Conservation (phyloP, 2,888 invertebrate species). For the Drosophila neotestacea region DNA sequence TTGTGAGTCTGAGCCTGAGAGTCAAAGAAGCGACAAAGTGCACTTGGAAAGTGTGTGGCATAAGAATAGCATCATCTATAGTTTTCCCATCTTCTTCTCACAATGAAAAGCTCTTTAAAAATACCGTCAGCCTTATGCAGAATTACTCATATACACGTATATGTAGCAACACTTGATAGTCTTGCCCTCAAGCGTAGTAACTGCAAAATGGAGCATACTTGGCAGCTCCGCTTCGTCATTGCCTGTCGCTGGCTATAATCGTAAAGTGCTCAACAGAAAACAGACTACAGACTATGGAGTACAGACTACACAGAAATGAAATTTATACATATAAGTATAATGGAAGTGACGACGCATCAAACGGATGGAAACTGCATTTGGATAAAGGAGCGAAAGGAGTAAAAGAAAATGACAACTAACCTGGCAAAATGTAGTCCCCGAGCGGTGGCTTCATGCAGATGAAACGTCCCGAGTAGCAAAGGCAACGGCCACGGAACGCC, state of each 20-base stretch:
- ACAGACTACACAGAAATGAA: slow-evolving; percentile 24
- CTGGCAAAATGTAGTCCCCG: slow-evolving; percentile 86
- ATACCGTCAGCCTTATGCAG: slow-evolving; percentile 34
- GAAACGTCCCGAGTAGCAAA: slow-evolving; percentile 96
- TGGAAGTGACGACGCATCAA: slow-evolving; percentile 58
- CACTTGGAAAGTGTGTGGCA: slow-evolving; percentile 34
- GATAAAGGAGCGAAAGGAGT: not conserved
- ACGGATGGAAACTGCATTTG: slow-evolving; percentile 31
- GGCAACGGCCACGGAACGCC: slow-evolving; percentile 94
- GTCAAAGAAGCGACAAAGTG: slow-evolving; percentile 44
- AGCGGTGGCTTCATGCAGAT: slow-evolving; percentile 95
- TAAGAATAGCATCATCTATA: slow-evolving; percentile 26
- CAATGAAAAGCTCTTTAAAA: slow-evolving; percentile 31
- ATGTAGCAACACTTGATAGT: slow-evolving; percentile 17
- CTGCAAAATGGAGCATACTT: slow-evolving; percentile 33
- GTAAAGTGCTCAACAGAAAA: slow-evolving; percentile 65
- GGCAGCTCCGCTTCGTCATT: slow-evolving; percentile 48
- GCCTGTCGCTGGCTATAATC: slow-evolving; percentile 69
- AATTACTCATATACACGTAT: slow-evolving; percentile 6
- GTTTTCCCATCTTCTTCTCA: not conserved
- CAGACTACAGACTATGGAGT: slow-evolving; percentile 14
- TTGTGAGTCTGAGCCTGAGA: slow-evolving; percentile 25
- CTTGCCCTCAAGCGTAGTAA: not conserved
- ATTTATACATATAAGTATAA: slow-evolving; percentile 37
- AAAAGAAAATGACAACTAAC: slow-evolving; percentile 64